phyloP scores from a whole-genome alignment of 2,113 vertebrate species.

The Clarias gariepinus region DNA sequence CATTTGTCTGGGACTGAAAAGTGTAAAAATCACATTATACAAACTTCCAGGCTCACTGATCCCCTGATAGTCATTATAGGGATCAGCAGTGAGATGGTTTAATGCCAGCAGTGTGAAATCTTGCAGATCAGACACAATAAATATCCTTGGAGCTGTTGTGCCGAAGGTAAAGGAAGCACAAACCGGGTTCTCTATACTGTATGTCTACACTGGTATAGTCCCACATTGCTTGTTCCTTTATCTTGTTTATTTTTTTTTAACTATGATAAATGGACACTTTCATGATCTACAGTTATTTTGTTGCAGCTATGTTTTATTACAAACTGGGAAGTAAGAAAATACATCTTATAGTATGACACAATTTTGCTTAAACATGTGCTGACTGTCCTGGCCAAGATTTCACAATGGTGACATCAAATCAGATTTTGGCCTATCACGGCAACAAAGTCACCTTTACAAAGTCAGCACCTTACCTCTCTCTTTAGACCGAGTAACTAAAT shows the following conservation, averaged over 20 bases:
- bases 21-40: conserved; percentile 48
- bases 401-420: conserved; percentile 34
- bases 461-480: conserved; percentile 59
- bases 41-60: conserved; percentile 47
- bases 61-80: conserved; percentile 50
- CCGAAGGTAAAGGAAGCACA: conserved; percentile 1
- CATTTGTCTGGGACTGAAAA: conserved; percentile 50
- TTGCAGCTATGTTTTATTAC: not conserved
- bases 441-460: conserved; percentile 31
- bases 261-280: conserved; percentile 19
- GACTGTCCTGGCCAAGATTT: conserved; percentile 33
- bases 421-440: conserved; percentile 40
- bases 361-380: not conserved
- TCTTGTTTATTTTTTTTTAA: conserved; percentile 33
- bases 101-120: conserved; percentile 53
- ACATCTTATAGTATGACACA: not conserved
- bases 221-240: conserved; percentile 18
- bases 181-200: conserved; percentile 42
- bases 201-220: conserved; percentile 26
- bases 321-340: conserved; percentile 8
- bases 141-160: conserved; percentile 38
- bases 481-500: conserved; percentile 44
- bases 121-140: conserved; percentile 52
- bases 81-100: conserved; percentile 51
- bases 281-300: conserved; percentile 10